Evolutionary conservation across 2,888 invertebrate species (phyloP).

Genomic region (Chydorus sphaericus): DNA sequence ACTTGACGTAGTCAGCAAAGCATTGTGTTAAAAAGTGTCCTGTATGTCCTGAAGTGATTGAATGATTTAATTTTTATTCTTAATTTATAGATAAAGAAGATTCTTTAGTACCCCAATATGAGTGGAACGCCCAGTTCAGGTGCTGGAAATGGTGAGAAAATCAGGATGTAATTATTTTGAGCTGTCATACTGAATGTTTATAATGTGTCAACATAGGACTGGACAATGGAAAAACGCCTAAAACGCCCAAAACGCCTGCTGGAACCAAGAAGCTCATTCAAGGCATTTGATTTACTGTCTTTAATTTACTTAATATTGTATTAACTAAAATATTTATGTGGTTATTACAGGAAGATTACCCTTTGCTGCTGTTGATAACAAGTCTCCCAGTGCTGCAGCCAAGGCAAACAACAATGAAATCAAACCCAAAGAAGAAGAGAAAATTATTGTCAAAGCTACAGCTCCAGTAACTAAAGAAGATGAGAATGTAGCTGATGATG

Average conservation of each 20-base stretch:
- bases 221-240: background rate
- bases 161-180: background rate
- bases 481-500: background rate
- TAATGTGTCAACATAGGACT: background rate
- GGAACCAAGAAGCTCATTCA: slow-evolving; percentile 3
- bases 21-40: no score
- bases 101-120: no score
- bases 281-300: background rate
- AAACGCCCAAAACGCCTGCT: slow-evolving; percentile 1
- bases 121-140: no score
- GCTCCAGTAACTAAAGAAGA: background rate
- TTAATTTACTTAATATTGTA: background rate
- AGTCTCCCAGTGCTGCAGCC: no score
- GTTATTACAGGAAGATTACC: background rate
- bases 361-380: background rate
- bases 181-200: background rate
- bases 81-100: no score
- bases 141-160: background rate
- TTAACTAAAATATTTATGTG: background rate
- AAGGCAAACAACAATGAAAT: background rate
- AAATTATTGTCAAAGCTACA: background rate
- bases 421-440: background rate
- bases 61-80: no score
- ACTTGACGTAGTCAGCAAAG: no score
- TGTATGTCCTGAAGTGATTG: no score